phyloP scores from a whole-genome alignment of 2,113 vertebrate genomes.

The Chitala chitala region DNA sequence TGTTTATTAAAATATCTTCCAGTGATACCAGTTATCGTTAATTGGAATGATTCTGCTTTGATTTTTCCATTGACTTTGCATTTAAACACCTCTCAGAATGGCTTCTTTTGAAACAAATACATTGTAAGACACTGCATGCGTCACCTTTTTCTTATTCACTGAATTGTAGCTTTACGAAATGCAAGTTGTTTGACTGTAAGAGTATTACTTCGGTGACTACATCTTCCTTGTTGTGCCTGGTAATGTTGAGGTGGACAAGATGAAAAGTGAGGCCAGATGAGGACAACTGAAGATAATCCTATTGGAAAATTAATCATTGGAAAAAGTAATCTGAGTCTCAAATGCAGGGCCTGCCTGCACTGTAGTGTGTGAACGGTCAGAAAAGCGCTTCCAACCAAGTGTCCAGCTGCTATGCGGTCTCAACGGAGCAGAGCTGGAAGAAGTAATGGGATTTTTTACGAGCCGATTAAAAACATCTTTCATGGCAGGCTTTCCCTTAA shows the following conservation, averaged over 20 bases:
- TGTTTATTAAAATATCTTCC: too few species aligned
- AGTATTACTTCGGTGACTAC: not conserved
- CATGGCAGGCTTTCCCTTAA: conserved; percentile 11
- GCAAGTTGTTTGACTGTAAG: not conserved
- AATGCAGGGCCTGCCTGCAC: not conserved
- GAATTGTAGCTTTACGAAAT: too few species aligned
- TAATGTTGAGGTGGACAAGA: not conserved
- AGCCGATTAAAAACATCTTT: conserved; percentile 24
- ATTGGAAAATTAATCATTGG: conserved; percentile 9
- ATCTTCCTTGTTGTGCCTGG: not conserved
- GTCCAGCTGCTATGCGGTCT: not conserved
- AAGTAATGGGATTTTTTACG: conserved; percentile 20
- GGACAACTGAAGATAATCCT: conserved; percentile 19
- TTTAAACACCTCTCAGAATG: too few species aligned
- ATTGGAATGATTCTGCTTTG: too few species aligned
- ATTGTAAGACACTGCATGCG: too few species aligned
- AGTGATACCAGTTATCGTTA: too few species aligned
- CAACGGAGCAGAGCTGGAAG: not conserved
- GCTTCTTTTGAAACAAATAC: too few species aligned
- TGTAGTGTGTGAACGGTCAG: not conserved
- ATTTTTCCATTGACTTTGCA: too few species aligned
- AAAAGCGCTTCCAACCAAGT: conserved; percentile 3
- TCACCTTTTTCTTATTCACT: too few species aligned
- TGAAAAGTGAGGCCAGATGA: not conserved
- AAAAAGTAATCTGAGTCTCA: conserved; percentile 7